These are phyloP conservation scores for Rhabdornis inornatus DNA, from an alignment of 2,113 vertebrate genomes.

Conservation along the genomic window DNA sequence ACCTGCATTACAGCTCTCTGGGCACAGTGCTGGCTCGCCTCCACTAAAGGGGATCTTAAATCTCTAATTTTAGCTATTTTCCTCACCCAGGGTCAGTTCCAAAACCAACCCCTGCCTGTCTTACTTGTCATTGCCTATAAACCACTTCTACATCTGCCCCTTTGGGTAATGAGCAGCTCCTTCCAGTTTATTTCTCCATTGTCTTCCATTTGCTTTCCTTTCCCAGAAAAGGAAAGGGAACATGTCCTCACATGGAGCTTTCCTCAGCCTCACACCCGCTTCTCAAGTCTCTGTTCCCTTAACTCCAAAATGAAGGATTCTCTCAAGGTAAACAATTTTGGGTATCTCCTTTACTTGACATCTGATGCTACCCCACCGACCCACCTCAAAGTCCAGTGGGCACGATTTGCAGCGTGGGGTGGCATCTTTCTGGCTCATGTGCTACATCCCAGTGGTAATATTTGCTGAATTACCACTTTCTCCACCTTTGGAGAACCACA, in stretches of 20 bases:
- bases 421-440: neutral
- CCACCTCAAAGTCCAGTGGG: neutral
- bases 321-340: neutral
- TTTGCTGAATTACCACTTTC: neutral
- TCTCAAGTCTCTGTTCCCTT: neutral
- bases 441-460: neutral
- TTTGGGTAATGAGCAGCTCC: neutral
- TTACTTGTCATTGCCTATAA: neutral
- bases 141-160: neutral
- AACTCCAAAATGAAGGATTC: neutral
- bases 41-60: neutral
- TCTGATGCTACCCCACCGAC: rapidly evolving
- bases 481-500: neutral
- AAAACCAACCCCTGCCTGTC: neutral
- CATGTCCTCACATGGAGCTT: neutral
- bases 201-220: neutral
- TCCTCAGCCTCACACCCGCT: rapidly evolving
- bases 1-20: neutral
- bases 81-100: neutral
- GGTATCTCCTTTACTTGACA: neutral
- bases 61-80: neutral
- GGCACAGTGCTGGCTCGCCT: neutral
- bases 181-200: neutral
- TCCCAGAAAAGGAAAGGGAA: neutral
- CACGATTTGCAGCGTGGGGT: neutral